A percentile compares a stretch with the other conserved stretches of the same genome.
Conservation (phyloP, 1,140 invertebrate genomes). For the Delia radicum region DNA sequence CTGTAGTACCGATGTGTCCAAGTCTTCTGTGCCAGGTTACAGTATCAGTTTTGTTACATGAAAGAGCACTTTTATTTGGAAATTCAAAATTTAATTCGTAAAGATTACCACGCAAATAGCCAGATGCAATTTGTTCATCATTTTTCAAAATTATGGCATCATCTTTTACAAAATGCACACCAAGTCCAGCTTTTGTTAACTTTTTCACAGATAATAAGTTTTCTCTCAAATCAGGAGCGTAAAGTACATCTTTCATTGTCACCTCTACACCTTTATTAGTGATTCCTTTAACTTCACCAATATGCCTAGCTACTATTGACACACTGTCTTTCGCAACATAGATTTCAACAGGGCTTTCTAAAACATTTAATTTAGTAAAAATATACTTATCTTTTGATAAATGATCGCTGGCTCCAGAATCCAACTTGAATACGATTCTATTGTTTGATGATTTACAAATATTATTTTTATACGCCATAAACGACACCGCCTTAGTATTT, state of each 20-base stretch:
- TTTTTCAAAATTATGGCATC: not conserved
- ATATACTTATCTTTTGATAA: too few species aligned
- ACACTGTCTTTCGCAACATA: not conserved
- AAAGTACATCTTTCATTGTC: not conserved
- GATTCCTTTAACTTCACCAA: not conserved
- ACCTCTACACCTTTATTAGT: not conserved
- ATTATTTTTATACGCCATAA: not conserved
- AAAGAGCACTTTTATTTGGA: too few species aligned
- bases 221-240: too few species aligned
- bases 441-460: not conserved
- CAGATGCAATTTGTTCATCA: not conserved
- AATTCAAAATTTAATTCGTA: too few species aligned
- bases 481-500: not conserved
- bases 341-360: not conserved
- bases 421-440: not conserved
- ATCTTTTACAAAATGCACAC: not conserved
- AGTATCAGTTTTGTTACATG: too few species aligned
- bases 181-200: not conserved
- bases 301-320: not conserved
- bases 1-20: too few species aligned
- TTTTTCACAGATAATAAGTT: not conserved
- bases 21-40: too few species aligned
- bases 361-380: not conserved
- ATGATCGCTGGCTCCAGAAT: too few species aligned
- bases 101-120: not conserved